Conservation (phyloP, 2,797 vertebrate genomes). For the Centroberyx gerrardi region DNA sequence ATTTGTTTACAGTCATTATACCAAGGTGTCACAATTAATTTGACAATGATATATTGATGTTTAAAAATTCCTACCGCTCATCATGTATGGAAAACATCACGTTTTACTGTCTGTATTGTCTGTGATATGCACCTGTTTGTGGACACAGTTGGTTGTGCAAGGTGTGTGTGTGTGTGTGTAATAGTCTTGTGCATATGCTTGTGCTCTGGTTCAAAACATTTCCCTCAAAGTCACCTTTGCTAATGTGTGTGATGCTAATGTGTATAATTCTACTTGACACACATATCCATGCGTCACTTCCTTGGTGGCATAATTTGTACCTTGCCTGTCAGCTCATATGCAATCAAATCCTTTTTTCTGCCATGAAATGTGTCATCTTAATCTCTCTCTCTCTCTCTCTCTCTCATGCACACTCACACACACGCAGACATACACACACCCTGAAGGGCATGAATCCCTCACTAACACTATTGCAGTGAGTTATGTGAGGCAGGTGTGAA, state of each 20-base stretch:
- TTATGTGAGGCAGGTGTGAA: slow-evolving; percentile 62
- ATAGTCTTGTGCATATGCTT: not conserved
- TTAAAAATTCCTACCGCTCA: too few species aligned
- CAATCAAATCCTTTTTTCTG: slow-evolving; percentile 40
- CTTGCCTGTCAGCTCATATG: slow-evolving; percentile 47
- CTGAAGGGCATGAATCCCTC: slow-evolving; percentile 31
- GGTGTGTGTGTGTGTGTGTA: too few species aligned
- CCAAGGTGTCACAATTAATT: too few species aligned
- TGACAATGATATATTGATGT: too few species aligned
- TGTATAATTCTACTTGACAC: slow-evolving; percentile 42
- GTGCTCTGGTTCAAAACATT: slow-evolving; percentile 9
- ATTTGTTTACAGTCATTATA: too few species aligned
- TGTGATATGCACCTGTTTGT: too few species aligned
- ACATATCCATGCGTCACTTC: slow-evolving; percentile 35
- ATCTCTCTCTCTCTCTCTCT: slow-evolving; percentile 25
- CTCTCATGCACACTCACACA: slow-evolving; percentile 10
- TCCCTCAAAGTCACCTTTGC: slow-evolving; percentile 30
- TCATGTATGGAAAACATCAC: too few species aligned
- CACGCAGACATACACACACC: not conserved
- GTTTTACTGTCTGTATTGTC: too few species aligned
- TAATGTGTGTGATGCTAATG: slow-evolving; percentile 23
- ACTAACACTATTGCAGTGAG: slow-evolving; percentile 45
- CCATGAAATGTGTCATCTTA: slow-evolving; percentile 53
- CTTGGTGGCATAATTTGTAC: slow-evolving; percentile 41
- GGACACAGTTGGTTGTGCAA: too few species aligned